A percentile compares a stretch with the other conserved stretches of the same genome.
phyloP scores from a whole-genome alignment of 2,888 invertebrate species.

The Cecidostiba fungosa region DNA sequence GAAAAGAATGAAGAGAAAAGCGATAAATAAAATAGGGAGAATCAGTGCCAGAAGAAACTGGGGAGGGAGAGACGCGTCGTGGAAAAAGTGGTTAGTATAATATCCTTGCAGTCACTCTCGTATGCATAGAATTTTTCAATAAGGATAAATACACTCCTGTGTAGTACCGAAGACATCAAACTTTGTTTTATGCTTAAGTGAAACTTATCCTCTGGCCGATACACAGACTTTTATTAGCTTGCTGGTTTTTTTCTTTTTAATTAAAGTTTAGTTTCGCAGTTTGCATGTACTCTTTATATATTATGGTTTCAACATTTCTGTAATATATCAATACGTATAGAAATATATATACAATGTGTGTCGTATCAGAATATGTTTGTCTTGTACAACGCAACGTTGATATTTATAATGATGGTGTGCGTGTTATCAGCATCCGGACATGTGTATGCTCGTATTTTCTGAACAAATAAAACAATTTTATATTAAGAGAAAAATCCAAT shows the following conservation, averaged over 20 bases:
- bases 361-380: too few species aligned
- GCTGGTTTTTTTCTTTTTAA: background rate
- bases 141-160: conserved; percentile 60
- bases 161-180: conserved; percentile 50
- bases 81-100: conserved; percentile 56
- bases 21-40: background rate
- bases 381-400: too few species aligned
- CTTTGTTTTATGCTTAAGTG: conserved; percentile 55
- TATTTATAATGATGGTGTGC: too few species aligned
- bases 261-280: background rate
- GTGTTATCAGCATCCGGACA: too few species aligned
- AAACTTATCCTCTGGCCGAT: conserved; percentile 42
- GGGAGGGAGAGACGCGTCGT: background rate
- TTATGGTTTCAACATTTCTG: background rate
- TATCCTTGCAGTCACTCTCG: conserved; percentile 64
- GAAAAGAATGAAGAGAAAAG: background rate
- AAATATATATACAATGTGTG: too few species aligned
- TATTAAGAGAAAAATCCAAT: too few species aligned
- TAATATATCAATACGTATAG: too few species aligned
- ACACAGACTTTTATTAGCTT: conserved; percentile 4
- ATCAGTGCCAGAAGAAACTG: conserved; percentile 3
- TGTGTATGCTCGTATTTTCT: too few species aligned
- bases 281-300: background rate
- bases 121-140: conserved; percentile 71
- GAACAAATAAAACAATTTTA: too few species aligned